A percentile compares a stretch with the other conserved stretches of the same genome.
Evolutionary conservation across 2,113 vertebrate genomes (phyloP).

Genomic region (Lycocorax pyrrhopterus): DNA sequence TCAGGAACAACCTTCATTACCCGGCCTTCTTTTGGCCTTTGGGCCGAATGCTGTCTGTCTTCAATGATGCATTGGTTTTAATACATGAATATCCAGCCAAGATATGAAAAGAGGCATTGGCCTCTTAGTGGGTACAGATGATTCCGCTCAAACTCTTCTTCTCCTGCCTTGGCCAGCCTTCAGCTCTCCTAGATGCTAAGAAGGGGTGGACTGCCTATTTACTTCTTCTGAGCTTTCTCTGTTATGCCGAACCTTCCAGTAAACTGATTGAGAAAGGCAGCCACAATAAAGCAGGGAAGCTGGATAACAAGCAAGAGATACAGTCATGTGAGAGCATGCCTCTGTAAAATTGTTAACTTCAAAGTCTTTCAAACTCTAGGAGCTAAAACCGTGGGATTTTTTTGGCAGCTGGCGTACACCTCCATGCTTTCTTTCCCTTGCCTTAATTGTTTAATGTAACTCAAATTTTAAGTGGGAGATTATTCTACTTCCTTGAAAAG

Average conservation of each 20-base stretch:
- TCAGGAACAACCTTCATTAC: background rate
- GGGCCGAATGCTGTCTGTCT: background rate
- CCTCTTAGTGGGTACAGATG: background rate
- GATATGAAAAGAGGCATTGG: background rate
- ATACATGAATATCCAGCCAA: background rate
- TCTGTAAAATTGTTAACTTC: background rate
- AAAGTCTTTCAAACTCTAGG: background rate
- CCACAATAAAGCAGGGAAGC: background rate
- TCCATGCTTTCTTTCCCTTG: background rate
- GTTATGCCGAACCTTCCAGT: background rate
- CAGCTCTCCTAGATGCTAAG: background rate
- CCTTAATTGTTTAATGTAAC: background rate
- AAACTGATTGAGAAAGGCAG: background rate
- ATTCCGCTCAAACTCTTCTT: background rate
- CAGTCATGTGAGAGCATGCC: background rate
- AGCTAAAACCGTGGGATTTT: background rate
- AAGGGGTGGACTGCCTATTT: background rate
- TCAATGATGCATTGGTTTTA: background rate
- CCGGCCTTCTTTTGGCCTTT: background rate
- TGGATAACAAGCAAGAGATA: background rate
- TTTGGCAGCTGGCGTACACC: background rate
- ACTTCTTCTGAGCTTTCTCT: background rate
- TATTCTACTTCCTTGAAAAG: background rate
- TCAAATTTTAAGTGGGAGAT: background rate
- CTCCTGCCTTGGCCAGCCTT: background rate